These are phyloP conservation scores for Peromyscus attwateri DNA, from an alignment of 2,797 vertebrate species.

Conservation along the genomic window DNA sequence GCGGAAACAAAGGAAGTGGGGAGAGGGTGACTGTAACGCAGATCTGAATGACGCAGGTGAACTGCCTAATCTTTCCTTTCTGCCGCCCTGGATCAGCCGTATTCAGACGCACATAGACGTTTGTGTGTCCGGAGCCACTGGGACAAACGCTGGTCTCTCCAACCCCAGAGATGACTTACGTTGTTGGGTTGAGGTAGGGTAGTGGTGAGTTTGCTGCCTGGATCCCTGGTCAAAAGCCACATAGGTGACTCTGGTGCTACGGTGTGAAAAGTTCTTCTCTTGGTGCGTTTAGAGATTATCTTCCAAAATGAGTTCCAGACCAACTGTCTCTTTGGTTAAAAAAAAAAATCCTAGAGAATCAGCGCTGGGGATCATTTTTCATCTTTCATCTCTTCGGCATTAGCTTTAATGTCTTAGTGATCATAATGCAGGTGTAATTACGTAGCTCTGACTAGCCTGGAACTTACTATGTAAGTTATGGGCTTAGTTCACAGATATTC, in stretches of 20 bases:
- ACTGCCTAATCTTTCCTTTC: background rate
- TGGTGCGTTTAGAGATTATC: constrained; percentile 3
- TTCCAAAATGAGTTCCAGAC: background rate
- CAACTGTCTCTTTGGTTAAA: constrained; percentile 6
- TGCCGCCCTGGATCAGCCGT: background rate
- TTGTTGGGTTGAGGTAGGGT: background rate
- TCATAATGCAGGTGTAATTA: background rate
- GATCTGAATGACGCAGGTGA: background rate
- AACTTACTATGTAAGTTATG: too few species aligned
- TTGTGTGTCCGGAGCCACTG: background rate
- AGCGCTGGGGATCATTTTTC: constrained; percentile 30
- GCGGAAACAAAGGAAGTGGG: background rate
- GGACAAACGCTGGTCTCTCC: background rate
- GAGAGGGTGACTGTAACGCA: background rate
- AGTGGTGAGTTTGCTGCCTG: background rate
- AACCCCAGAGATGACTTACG: too few species aligned
- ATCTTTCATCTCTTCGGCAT: background rate
- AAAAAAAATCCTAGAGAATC: constrained; percentile 42
- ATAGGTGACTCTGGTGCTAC: background rate
- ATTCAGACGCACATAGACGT: background rate
- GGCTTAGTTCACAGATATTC: too few species aligned
- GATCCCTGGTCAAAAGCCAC: background rate
- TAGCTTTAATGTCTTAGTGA: constrained; percentile 50
- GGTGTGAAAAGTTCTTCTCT: background rate
- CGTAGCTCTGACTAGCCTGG: too few species aligned